phyloP scores from a whole-genome alignment of 2,113 vertebrate species.

The Tangachromis dhanisi region DNA sequence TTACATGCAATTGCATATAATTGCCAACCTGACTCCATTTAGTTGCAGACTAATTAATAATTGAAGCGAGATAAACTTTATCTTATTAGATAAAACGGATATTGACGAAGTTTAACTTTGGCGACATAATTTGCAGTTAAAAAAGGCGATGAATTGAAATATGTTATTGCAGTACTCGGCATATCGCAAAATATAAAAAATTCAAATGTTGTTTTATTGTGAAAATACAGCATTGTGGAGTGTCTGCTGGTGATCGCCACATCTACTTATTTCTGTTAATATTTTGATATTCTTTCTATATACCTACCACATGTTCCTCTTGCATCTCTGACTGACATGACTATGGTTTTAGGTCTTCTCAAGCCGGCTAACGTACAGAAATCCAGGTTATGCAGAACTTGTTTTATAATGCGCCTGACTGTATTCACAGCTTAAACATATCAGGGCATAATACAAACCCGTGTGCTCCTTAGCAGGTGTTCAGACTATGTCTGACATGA shows the following conservation, averaged over 20 bases:
- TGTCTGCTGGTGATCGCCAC: neutral
- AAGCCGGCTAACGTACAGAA: neutral
- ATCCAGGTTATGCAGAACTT: neutral
- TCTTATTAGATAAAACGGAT: accelerated
- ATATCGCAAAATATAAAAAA: neutral
- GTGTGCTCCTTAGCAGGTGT: neutral
- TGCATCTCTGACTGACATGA: neutral
- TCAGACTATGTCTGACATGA: neutral
- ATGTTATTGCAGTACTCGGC: neutral
- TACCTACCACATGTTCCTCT: neutral
- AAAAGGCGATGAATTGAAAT: neutral
- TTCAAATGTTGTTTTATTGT: accelerated
- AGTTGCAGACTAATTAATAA: neutral
- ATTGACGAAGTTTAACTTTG: neutral
- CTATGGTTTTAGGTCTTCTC: neutral
- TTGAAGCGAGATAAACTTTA: accelerated
- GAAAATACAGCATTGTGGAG: neutral
- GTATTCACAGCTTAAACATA: neutral
- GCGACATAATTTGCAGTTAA: neutral
- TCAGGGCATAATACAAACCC: accelerated
- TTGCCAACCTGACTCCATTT: neutral
- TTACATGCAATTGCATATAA: neutral
- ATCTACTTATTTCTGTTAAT: neutral
- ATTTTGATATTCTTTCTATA: neutral
- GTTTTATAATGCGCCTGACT: neutral